phyloP scores from a whole-genome alignment of 2,888 invertebrate species.

The Acronicta psi region DNA sequence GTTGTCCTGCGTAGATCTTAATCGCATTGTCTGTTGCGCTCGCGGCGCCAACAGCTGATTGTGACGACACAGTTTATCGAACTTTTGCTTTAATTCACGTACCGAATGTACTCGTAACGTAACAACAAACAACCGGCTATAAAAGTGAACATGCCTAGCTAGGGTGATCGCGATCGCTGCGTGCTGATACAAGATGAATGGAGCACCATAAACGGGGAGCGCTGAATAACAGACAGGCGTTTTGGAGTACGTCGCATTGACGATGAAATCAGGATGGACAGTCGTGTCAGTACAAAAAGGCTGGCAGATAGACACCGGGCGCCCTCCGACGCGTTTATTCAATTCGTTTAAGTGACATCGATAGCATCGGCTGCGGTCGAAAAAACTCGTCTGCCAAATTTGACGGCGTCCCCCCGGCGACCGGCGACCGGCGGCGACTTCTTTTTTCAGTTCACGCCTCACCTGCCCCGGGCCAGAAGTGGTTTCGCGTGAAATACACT shows the following conservation, averaged over 20 bases:
- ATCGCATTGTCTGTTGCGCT: constrained; percentile 89
- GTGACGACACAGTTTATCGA: constrained; percentile 82
- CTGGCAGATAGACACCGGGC: constrained; percentile 64
- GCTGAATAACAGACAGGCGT: constrained; percentile 53
- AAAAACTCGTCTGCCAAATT: constrained; percentile 84
- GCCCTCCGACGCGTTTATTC: constrained; percentile 84
- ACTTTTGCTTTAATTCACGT: constrained; percentile 78
- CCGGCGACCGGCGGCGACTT: constrained; percentile 68
- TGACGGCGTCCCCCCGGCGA: constrained; percentile 73
- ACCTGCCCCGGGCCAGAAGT: constrained; percentile 78
- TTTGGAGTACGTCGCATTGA: constrained; percentile 58
- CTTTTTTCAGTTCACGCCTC: constrained; percentile 83
- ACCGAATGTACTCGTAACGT: constrained; percentile 56
- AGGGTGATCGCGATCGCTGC: constrained; percentile 34
- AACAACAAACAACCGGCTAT: constrained; percentile 52
- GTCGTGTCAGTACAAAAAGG: constrained; percentile 60
- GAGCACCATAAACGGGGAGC: constrained; percentile 42
- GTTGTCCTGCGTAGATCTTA: constrained; percentile 90
- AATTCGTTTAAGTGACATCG: constrained; percentile 89
- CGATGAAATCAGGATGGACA: constrained; percentile 59
- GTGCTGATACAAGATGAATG: constrained; percentile 48
- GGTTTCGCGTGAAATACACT: constrained; percentile 76
- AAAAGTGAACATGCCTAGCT: constrained; percentile 44
- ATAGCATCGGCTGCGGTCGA: constrained; percentile 83
- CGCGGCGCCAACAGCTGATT: constrained; percentile 87